phyloP scores from a whole-genome alignment of 2,888 invertebrate species.

The Endomychus coccineus region DNA sequence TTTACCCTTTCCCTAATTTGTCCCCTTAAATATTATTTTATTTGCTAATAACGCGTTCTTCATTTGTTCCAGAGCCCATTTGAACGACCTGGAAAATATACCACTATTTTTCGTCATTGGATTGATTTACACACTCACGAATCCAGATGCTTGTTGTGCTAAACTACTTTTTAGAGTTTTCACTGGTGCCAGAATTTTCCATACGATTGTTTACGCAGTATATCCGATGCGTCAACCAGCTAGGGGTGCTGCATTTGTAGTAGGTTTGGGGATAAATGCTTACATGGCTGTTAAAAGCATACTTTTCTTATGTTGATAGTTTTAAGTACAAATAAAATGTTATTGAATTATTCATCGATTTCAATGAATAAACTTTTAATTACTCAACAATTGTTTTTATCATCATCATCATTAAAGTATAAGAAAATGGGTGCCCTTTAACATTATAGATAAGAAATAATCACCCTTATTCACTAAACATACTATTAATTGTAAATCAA shows the following conservation, averaged over 20 bases:
- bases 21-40: constrained; percentile 7
- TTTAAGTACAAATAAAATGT: no score
- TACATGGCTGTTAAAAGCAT: constrained; percentile 30
- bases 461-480: no score
- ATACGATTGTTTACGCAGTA: constrained; percentile 33
- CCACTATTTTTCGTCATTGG: constrained; percentile 54
- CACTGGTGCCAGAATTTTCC: constrained; percentile 26
- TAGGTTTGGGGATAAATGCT: constrained; percentile 29
- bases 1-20: constrained; percentile 2
- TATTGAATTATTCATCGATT: no score
- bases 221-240: constrained; percentile 33
- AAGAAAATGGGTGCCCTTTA: no score
- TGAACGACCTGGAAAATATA: constrained; percentile 64
- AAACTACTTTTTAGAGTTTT: constrained; percentile 30
- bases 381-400: no score
- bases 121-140: constrained; percentile 52
- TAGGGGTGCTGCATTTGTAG: constrained; percentile 27
- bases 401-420: no score
- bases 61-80: constrained; percentile 57
- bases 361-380: no score
- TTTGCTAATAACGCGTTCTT: no score
- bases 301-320: constrained; percentile 6
- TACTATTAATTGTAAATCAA: no score
- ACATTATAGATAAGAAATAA: no score
- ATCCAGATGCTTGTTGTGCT: constrained; percentile 47